Evolutionary conservation across 2,797 vertebrate genomes (phyloP), one percentile per base, ranked within the genome.

Genomic region (Erpetoichthys calabaricus): DNA sequence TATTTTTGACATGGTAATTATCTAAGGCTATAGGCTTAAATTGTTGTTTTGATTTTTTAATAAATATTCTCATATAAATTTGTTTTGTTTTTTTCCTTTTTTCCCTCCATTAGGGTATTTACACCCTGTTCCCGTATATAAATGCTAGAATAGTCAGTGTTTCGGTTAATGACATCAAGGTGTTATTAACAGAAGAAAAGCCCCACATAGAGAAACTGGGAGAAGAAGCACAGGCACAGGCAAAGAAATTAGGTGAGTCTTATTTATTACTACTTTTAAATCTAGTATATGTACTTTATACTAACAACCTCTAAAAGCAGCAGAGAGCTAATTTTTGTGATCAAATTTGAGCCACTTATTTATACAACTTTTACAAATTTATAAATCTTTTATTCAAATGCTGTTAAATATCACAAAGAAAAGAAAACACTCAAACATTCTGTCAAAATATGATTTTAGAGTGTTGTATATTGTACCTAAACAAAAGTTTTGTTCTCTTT

Each of bases 171-270:
- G 96, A 99, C 63, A 84, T 98, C 73, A 94, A 96, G 77, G 82
- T 92, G 59, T 83, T 99, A 44, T 76, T 99, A 67, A 98, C 94
- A 6, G 91, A 99, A 74, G 96, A 98, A 80, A 99, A 99, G 71
- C 95, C 96, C 0, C 98, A 91, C 75, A 78, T 99, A 66, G 90
- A 86, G 77, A 94, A 94, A 70, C 89, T 99, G 63, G 78, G 89
- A 71, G 80, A 72, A 1, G 82, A 90, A 9, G 81, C 91, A 2
- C 90, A 91, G 60, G 72, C 74, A 63, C 91, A 94, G 67, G 88
- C 89, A 67, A 94, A 94, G 76, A 88, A 88, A 65, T 73, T 96
- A 56, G 82, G 96, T 98, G 73, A 68, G 82, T 62, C 56, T 3
- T 58, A 59, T 55, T 43, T 62, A 4, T 57, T 51, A 8, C 54